Evolutionary conservation across 2,113 vertebrate genomes (phyloP).

Genomic region (Noctilio leporinus): DNA sequence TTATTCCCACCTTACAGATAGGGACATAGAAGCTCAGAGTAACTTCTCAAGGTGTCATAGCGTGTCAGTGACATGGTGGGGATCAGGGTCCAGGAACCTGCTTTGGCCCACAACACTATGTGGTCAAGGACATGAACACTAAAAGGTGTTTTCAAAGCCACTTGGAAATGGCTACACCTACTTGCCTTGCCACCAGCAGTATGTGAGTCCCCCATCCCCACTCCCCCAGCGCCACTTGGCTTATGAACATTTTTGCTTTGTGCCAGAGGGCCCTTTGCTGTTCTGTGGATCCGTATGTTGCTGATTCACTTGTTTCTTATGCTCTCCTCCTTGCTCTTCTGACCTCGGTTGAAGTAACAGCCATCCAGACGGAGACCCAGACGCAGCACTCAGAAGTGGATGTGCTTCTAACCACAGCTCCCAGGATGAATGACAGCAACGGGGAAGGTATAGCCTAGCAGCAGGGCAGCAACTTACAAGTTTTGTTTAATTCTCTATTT

Average conservation of each 20-base stretch:
- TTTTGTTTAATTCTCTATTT: slow-evolving; percentile 13
- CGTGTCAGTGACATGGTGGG: background rate
- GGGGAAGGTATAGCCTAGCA: background rate
- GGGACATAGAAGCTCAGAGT: background rate
- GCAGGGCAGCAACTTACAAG: fast-evolving
- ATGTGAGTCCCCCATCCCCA: no score
- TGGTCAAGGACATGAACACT: background rate
- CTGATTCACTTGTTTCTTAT: background rate
- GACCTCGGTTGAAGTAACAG: background rate
- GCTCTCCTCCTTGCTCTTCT: background rate
- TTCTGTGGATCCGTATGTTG: background rate
- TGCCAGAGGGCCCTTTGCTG: background rate
- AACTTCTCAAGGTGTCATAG: background rate
- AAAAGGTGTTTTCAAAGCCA: background rate
- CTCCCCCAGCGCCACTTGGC: no score
- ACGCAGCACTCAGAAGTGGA: background rate
- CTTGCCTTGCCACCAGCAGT: no score
- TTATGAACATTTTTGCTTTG: fast-evolving
- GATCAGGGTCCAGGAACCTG: background rate
- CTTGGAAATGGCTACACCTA: background rate
- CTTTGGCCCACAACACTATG: background rate
- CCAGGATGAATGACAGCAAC: fast-evolving
- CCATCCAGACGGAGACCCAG: background rate
- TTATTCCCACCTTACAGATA: background rate
- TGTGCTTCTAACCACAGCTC: background rate